A percentile compares a stretch with the other conserved stretches of the same genome.
These are phyloP conservation scores for Bucco capensis DNA, from an alignment of 2,113 vertebrate genomes.

Conservation along the genomic window DNA sequence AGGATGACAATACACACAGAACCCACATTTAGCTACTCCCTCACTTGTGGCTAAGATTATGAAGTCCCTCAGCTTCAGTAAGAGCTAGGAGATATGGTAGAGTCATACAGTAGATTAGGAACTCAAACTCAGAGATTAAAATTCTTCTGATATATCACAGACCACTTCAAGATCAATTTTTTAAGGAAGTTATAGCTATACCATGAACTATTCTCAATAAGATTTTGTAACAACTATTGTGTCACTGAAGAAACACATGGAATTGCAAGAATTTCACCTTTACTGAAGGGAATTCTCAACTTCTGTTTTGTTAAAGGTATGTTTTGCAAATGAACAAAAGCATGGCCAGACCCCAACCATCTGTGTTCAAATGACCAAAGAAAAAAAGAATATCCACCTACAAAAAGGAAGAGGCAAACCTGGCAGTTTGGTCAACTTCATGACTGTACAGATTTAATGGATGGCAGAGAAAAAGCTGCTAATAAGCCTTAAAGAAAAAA, in stretches of 20 bases:
- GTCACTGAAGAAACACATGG: not conserved
- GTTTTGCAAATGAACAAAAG: too few species aligned
- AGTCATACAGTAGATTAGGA: not conserved
- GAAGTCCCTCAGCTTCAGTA: not conserved
- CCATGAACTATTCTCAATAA: not conserved
- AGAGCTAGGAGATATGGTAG: not conserved
- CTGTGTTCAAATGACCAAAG: too few species aligned
- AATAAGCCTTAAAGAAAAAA: too few species aligned
- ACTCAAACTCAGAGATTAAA: not conserved
- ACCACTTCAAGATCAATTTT: not conserved
- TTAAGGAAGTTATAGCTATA: not conserved
- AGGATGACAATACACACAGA: too few species aligned
- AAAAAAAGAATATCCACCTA: too few species aligned
- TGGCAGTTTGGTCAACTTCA: too few species aligned
- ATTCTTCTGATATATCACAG: not conserved
- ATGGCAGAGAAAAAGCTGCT: too few species aligned
- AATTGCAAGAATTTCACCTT: not conserved
- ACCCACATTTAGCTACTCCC: too few species aligned
- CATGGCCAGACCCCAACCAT: too few species aligned
- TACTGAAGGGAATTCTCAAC: not conserved
- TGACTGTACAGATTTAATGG: too few species aligned
- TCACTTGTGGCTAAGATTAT: not conserved
- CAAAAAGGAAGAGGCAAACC: too few species aligned
- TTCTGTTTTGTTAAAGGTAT: too few species aligned
- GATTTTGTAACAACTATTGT: not conserved